These are phyloP conservation scores for Halichondria panicea DNA, from an alignment of 37 sponge, comb jelly and placozoan species.

Conservation along the genomic window DNA sequence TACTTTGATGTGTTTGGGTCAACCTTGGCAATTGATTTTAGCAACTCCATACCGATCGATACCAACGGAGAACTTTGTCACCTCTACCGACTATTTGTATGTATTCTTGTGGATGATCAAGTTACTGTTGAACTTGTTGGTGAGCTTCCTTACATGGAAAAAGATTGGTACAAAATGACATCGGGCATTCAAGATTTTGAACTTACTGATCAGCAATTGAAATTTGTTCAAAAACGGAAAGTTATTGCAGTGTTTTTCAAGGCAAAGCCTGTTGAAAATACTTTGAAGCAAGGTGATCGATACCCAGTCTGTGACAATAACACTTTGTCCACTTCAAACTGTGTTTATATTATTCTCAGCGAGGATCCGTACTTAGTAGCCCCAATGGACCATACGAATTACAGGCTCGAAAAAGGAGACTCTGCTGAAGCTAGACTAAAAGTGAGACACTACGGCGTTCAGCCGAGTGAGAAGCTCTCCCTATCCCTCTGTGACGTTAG, in stretches of 20 bases:
- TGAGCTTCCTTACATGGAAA: not conserved
- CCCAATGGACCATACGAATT: slow-evolving; percentile 12
- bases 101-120: not conserved
- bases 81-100: slow-evolving; percentile 7
- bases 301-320: too few species aligned
- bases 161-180: not conserved
- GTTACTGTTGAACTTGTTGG: not conserved
- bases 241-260: not conserved
- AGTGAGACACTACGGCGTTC: too few species aligned
- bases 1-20: not conserved
- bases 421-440: too few species aligned
- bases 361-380: slow-evolving; percentile 16
- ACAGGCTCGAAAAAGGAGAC: not conserved
- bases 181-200: slow-evolving; percentile 1
- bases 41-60: slow-evolving; percentile 29
- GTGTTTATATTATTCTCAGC: not conserved
- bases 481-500: too few species aligned
- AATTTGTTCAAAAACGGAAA: not conserved
- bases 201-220: not conserved
- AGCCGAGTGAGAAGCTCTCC: too few species aligned
- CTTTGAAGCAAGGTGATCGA: too few species aligned
- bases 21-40: slow-evolving; percentile 11
- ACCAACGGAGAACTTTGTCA: not conserved
- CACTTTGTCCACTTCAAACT: not conserved
- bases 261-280: not conserved